Evolutionary conservation across 2,888 invertebrate species (phyloP), one percentile per base, ranked within the genome.

Genomic region (Plebejus melissa): DNA sequence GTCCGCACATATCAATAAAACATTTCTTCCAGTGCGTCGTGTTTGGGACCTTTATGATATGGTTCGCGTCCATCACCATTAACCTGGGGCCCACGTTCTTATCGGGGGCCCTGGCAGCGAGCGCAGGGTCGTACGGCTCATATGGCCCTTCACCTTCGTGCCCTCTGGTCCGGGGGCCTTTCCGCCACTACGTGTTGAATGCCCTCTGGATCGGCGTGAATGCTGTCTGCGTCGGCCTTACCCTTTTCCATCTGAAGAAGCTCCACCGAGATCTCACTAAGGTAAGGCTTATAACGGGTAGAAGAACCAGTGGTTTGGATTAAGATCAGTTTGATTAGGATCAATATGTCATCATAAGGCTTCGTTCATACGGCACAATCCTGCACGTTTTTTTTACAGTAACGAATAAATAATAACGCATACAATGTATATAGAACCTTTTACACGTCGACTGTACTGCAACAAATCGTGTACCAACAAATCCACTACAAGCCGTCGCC

Each of bases 11-110:
- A 22, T 41, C 16, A 9, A 41, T 38, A 74, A 46, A 60, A 65
- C 6, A 60, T 83, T 89, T 90, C 84, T 92, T 91, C 32, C 96
- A 97, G 94, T 98, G 98, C 90, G 97, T 98, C 78, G 94, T 97
- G 74, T 98, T 98, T 90, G 98, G 98, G 79, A 96, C 97, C 75
- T 97, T 97, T 89, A 98, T 98, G 96, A 98, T 98, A 85, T 98
- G 98, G 98, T 98, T 98, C 91, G 97, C 97, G 75, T 97, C 97
- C 80, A 96, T 98, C 86, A 97, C 98, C 75, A 97, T 98, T 87
- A 98, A 98, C 92, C 95, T 98, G 82, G 98, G 98, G 41, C 97
- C 97, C 50, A 97, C 97, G 57, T 97, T 97, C 90, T 94, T 97
- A 83, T 97, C 95, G 84, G 97, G 97, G 74, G 97, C 97, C 69